phyloP scores from a whole-genome alignment of 2,888 invertebrate genomes.

The Apocheima hispidaria region DNA sequence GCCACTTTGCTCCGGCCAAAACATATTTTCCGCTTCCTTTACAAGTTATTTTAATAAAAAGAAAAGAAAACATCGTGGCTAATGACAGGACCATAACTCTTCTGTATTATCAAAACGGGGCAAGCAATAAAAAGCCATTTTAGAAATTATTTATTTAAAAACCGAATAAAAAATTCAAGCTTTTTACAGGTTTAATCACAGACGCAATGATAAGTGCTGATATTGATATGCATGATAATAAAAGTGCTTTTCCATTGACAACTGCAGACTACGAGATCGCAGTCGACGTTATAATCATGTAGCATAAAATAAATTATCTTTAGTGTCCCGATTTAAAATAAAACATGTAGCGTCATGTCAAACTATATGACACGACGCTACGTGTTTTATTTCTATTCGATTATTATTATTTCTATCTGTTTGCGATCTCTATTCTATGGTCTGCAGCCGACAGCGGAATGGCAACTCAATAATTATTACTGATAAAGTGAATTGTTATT shows the following conservation, averaged over 20 bases:
- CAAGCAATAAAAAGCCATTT: slow-evolving; percentile 73
- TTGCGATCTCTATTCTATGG: neutral
- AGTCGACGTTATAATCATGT: neutral
- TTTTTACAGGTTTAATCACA: slow-evolving; percentile 43
- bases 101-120: slow-evolving; percentile 43
- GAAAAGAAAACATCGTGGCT: slow-evolving; percentile 53
- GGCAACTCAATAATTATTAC: slow-evolving; percentile 4
- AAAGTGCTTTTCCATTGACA: neutral
- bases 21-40: slow-evolving; percentile 49
- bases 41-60: slow-evolving; percentile 53
- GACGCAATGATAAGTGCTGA: slow-evolving; percentile 42
- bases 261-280: neutral
- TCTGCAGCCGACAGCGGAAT: neutral
- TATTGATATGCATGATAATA: slow-evolving; percentile 43
- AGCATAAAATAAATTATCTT: no score
- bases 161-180: slow-evolving; percentile 38
- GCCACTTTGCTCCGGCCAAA: slow-evolving; percentile 18
- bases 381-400: neutral
- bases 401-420: neutral
- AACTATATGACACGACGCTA: neutral
- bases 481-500: slow-evolving; percentile 6
- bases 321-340: no score
- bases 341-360: no score
- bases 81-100: slow-evolving; percentile 56
- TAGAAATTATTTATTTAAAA: slow-evolving; percentile 67